A percentile compares a stretch with the other conserved stretches of the same genome.
Evolutionary conservation across 1,140 invertebrate species (phyloP).

Genomic region (Procambarus virginalis): DNA sequence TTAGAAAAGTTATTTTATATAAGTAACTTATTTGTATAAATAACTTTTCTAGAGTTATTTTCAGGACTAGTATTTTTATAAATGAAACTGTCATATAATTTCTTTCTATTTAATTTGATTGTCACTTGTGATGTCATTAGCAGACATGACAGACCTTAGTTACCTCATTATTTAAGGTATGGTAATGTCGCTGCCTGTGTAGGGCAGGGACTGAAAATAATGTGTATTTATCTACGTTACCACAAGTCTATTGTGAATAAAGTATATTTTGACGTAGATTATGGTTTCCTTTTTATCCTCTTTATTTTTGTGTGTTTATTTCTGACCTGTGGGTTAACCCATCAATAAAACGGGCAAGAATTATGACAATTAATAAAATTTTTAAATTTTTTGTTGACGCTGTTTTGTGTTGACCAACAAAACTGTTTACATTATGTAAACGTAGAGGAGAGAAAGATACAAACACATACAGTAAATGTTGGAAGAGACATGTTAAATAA

Average conservation of each 20-base stretch:
- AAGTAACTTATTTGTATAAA: not conserved
- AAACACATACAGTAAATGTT: no score
- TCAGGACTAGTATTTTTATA: no score
- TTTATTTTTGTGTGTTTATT: not conserved
- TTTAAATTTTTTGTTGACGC: no score
- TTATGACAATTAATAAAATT: no score
- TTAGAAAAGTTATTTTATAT: not conserved
- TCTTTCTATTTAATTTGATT: not conserved
- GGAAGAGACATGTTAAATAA: no score
- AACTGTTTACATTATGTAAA: no score
- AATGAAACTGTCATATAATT: no score
- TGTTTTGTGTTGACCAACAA: no score
- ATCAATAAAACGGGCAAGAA: no score
- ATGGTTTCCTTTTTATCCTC: not conserved
- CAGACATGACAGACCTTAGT: not conserved
- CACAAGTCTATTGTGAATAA: not conserved
- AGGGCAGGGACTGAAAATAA: not conserved
- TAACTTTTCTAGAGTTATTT: not conserved
- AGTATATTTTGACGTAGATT: constrained; percentile 7
- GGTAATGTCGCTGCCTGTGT: no score
- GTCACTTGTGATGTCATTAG: not conserved
- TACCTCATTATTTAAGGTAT: not conserved
- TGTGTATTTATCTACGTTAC: not conserved
- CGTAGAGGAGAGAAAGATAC: no score
- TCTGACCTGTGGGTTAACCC: no score